These are phyloP conservation scores for Conops quadrifasciatus DNA, from an alignment of 2,888 invertebrate genomes.

Conservation along the genomic window DNA sequence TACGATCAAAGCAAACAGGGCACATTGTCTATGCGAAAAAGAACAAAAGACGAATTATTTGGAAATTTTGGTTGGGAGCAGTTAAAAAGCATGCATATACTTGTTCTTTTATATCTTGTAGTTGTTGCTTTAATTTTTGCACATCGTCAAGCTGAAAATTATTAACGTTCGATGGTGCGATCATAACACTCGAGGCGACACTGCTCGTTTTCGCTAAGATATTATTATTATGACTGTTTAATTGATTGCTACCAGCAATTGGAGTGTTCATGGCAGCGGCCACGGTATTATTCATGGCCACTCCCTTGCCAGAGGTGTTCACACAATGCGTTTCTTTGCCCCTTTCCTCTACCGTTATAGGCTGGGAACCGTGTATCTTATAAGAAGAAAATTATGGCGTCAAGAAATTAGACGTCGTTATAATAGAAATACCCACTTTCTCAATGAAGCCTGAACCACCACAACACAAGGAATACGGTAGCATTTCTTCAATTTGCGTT, in stretches of 20 bases:
- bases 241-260: conserved; percentile 54
- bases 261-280: conserved; percentile 51
- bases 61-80: neutral
- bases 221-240: conserved; percentile 59
- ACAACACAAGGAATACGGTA: conserved; percentile 69
- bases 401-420: neutral
- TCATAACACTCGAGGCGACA: conserved; percentile 44
- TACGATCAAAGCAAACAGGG: conserved; percentile 95
- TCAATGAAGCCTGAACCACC: conserved; percentile 65
- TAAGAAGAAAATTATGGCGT: neutral
- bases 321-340: conserved; percentile 55
- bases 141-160: conserved; percentile 81
- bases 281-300: conserved; percentile 64
- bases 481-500: conserved; percentile 80
- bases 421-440: conserved; percentile 51
- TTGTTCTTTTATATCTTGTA: conserved; percentile 98
- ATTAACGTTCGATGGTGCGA: conserved; percentile 69
- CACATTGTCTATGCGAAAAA: conserved; percentile 85
- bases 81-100: conserved; percentile 65
- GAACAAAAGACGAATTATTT: conserved; percentile 4
- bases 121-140: conserved; percentile 89
- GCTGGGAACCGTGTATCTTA: conserved; percentile 38
- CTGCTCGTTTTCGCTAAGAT: conserved; percentile 47
- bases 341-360: conserved; percentile 46
- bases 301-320: conserved; percentile 61